A percentile compares a stretch with the other conserved stretches of the same genome.
Conservation (phyloP, 2,797 vertebrate species). For the Oceanodroma leucorhoa region DNA sequence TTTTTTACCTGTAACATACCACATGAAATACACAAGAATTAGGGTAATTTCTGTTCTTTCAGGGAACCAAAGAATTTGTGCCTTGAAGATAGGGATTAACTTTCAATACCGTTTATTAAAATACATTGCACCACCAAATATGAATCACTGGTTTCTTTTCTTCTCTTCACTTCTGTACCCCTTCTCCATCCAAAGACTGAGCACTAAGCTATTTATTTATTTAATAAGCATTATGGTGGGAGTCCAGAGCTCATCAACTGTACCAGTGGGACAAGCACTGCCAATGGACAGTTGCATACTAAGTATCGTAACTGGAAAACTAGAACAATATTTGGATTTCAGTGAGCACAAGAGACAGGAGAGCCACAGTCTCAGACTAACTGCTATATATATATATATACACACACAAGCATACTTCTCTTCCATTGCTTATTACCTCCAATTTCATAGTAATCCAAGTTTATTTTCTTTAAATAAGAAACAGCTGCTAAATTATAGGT, state of each 20-base stretch:
- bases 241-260: not conserved
- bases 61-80: not conserved
- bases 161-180: no score
- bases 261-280: not conserved
- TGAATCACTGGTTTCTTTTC: not conserved
- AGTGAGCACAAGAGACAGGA: not conserved
- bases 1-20: constrained; percentile 61
- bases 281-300: not conserved
- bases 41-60: not conserved
- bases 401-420: not conserved
- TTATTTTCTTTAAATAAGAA: constrained; percentile 86
- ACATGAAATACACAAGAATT: not conserved
- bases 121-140: not conserved
- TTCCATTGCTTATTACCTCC: constrained; percentile 75
- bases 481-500: constrained; percentile 83
- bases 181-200: not conserved
- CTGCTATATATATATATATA: not conserved
- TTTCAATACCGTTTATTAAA: not conserved
- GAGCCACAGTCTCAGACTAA: not conserved
- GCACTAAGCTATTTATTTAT: not conserved
- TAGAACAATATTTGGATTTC: not conserved
- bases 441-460: constrained; percentile 85
- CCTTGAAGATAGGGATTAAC: not conserved
- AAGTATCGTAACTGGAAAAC: not conserved
- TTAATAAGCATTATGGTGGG: not conserved